These are phyloP conservation scores for Fulica atra DNA, from an alignment of 2,113 vertebrate genomes.

Conservation along the genomic window DNA sequence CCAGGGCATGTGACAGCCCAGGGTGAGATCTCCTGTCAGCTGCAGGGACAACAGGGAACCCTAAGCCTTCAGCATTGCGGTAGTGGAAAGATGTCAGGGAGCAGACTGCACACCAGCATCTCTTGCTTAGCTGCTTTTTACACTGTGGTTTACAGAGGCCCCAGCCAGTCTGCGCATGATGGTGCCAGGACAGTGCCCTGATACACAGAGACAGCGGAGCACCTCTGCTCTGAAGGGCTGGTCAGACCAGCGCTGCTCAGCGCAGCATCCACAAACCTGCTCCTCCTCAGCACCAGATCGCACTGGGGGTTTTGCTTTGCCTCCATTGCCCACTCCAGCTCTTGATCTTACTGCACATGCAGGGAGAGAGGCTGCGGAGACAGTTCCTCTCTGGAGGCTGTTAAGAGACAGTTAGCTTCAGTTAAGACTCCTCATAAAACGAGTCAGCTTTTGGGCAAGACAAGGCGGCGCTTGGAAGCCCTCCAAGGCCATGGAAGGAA, in stretches of 20 bases:
- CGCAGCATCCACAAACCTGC: not conserved
- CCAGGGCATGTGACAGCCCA: not conserved
- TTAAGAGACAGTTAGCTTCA: not conserved
- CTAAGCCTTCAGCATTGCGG: not conserved
- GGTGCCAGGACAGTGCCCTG: not conserved
- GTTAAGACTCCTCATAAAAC: constrained; percentile 31
- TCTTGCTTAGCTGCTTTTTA: not conserved
- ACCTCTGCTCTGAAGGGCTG: not conserved
- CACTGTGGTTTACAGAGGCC: not conserved
- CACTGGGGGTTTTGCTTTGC: not conserved
- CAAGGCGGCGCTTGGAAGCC: not conserved
- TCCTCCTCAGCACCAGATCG: not conserved
- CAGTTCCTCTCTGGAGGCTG: not conserved
- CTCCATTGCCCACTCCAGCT: not conserved
- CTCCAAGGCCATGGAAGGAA: not conserved
- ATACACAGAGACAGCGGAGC: rapidly evolving
- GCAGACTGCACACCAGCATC: not conserved
- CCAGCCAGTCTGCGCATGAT: not conserved
- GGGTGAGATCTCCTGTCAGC: not conserved
- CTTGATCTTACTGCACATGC: not conserved
- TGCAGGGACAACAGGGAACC: not conserved
- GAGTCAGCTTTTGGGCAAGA: not conserved
- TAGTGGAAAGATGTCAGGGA: rapidly evolving
- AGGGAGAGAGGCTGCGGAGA: not conserved
- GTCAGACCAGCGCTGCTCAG: not conserved